These are phyloP conservation scores for Tetragnatha versicolor DNA, from an alignment of 1,140 invertebrate species.

Conservation along the genomic window DNA sequence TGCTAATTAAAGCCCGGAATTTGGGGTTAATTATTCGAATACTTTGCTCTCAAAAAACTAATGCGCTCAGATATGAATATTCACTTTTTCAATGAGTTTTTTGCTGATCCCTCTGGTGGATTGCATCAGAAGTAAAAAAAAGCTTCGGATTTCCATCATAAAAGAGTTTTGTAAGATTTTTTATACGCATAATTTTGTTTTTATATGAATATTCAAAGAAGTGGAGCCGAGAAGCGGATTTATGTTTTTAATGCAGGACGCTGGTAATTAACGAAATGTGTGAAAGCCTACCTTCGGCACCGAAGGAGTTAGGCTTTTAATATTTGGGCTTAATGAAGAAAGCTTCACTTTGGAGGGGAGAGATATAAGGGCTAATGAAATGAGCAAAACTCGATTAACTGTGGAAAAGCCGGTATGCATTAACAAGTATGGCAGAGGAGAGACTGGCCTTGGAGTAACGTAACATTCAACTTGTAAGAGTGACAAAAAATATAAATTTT, in stretches of 20 bases:
- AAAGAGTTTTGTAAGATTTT: slow-evolving; percentile 11
- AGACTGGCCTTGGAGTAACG: too few relatives aligned
- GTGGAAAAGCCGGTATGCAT: too few relatives aligned
- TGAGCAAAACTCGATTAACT: too few relatives aligned
- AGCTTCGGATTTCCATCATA: slow-evolving; percentile 17
- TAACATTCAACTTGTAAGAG: too few relatives aligned
- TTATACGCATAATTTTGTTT: slow-evolving; percentile 9
- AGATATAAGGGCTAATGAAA: too few relatives aligned
- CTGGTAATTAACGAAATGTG: slow-evolving; percentile 41
- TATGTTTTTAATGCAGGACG: slow-evolving; percentile 26
- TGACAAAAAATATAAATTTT: too few relatives aligned
- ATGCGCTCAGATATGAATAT: slow-evolving; percentile 31
- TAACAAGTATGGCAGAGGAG: too few relatives aligned
- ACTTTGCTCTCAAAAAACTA: neutral
- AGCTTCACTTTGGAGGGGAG: too few relatives aligned
- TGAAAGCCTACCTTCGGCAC: neutral
- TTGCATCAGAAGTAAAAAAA: slow-evolving; percentile 4
- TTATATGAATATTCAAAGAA: slow-evolving; percentile 53
- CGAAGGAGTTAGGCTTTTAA: slow-evolving; percentile 26
- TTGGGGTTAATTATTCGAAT: slow-evolving; percentile 51
- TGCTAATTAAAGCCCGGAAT: too few relatives aligned
- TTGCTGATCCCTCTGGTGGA: slow-evolving; percentile 4
- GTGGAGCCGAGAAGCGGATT: slow-evolving; percentile 2
- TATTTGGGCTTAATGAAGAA: slow-evolving; percentile 34
- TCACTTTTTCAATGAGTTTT: slow-evolving; percentile 50